Percentiles rank a stretch among this genome's conserved stretches.
phyloP scores from a whole-genome alignment of 1,140 invertebrate genomes.

The Aphaenogaster ashmeadi region DNA sequence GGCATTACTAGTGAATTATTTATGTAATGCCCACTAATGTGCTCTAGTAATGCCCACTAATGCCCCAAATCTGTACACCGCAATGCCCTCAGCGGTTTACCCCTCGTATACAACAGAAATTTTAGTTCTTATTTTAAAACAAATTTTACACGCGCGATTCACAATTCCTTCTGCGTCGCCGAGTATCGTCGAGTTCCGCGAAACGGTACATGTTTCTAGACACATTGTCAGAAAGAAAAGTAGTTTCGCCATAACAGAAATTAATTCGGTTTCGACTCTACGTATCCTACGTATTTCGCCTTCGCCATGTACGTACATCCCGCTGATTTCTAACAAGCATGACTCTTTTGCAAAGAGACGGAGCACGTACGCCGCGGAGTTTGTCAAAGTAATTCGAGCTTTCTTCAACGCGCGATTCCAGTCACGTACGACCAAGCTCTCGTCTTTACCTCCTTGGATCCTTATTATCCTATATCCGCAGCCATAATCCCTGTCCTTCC shows the following conservation, averaged over 20 bases:
- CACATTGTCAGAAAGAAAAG: constrained; percentile 24
- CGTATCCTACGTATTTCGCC: constrained; percentile 18
- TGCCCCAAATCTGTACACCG: too few species aligned
- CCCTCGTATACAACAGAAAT: not conserved
- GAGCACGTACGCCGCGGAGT: constrained; percentile 75
- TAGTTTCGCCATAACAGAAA: constrained; percentile 51
- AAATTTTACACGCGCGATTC: constrained; percentile 24
- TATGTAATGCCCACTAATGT: too few species aligned
- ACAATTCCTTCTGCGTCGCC: constrained; percentile 16
- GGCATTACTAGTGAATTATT: too few species aligned
- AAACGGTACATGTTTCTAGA: not conserved
- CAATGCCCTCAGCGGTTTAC: too few species aligned
- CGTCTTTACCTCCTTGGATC: constrained; percentile 83
- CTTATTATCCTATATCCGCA: constrained; percentile 85
- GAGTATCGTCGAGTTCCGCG: not conserved
- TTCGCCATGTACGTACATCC: constrained; percentile 16
- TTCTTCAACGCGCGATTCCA: constrained; percentile 78
- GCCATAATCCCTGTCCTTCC: constrained; percentile 69
- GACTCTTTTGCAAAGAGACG: constrained; percentile 56
- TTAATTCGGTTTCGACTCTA: constrained; percentile 55
- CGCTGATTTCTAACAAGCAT: constrained; percentile 62
- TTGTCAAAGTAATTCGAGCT: constrained; percentile 84
- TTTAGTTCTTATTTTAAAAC: not conserved
- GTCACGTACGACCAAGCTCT: constrained; percentile 83
- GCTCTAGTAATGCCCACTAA: too few species aligned